Evolutionary conservation across 2,113 vertebrate genomes (phyloP).

Genomic region (Pterocles gutturalis): DNA sequence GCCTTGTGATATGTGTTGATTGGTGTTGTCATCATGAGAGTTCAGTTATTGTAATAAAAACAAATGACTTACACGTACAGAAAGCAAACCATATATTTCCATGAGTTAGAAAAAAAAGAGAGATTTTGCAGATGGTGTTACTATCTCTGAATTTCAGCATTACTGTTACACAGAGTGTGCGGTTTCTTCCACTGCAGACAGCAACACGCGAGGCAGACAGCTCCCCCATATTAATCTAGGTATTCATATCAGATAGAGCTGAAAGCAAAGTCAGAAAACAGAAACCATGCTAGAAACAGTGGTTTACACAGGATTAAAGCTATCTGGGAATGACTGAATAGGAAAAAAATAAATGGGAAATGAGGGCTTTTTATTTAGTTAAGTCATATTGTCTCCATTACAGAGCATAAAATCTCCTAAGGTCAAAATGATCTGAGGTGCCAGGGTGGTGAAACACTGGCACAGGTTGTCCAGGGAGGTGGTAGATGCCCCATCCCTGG

Average conservation of each 20-base stretch:
- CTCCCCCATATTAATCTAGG: background rate
- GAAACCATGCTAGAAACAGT: background rate
- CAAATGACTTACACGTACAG: background rate
- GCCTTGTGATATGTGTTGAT: background rate
- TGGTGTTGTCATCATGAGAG: background rate
- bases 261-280: background rate
- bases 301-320: background rate
- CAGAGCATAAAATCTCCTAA: background rate
- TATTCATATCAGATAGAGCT: background rate
- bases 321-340: background rate
- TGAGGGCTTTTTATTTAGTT: background rate
- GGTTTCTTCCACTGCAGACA: background rate
- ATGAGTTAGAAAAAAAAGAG: background rate
- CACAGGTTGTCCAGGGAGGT: no score
- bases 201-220: background rate
- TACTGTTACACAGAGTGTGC: background rate
- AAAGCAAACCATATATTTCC: background rate
- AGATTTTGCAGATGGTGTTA: slow-evolving; percentile 11
- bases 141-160: background rate
- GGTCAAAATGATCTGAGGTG: background rate
- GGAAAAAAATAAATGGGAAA: background rate
- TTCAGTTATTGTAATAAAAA: background rate
- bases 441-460: no score
- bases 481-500: no score
- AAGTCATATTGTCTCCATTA: background rate